Conservation (phyloP, 2,888 invertebrate species). For the Tenthredo scrophulariae region DNA sequence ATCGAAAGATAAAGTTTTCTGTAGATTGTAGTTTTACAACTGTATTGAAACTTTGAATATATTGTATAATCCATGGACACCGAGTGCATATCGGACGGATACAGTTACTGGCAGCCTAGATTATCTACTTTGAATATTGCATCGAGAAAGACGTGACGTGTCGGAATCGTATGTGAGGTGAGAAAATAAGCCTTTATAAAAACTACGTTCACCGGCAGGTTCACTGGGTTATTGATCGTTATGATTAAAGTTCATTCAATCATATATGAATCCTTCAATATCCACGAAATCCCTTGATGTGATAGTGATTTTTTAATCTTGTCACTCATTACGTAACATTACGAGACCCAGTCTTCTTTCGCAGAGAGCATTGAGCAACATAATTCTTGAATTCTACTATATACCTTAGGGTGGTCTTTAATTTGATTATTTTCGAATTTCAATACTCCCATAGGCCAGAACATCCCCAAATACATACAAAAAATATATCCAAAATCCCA, state of each 20-base stretch:
- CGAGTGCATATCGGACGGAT: background rate
- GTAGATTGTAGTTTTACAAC: background rate
- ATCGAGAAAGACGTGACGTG: background rate
- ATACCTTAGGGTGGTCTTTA: background rate
- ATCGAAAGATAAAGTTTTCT: background rate
- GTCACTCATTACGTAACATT: background rate
- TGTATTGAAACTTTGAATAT: background rate
- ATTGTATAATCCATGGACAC: background rate
- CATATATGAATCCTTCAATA: background rate
- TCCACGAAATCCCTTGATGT: background rate
- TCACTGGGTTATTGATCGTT: background rate
- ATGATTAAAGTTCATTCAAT: conserved; percentile 1
- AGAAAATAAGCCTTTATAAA: background rate
- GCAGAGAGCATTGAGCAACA: background rate
- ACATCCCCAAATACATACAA: too few relatives aligned
- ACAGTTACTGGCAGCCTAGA: background rate
- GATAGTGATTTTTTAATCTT: background rate
- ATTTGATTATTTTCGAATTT: too few relatives aligned
- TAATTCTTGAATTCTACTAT: background rate
- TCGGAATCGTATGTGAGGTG: background rate
- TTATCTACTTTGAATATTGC: background rate
- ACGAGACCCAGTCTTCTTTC: background rate
- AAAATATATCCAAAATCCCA: too few relatives aligned
- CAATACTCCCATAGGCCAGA: too few relatives aligned
- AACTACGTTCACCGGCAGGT: background rate